Conservation (phyloP, 2,888 invertebrate species). For the Eledona agricola region DNA sequence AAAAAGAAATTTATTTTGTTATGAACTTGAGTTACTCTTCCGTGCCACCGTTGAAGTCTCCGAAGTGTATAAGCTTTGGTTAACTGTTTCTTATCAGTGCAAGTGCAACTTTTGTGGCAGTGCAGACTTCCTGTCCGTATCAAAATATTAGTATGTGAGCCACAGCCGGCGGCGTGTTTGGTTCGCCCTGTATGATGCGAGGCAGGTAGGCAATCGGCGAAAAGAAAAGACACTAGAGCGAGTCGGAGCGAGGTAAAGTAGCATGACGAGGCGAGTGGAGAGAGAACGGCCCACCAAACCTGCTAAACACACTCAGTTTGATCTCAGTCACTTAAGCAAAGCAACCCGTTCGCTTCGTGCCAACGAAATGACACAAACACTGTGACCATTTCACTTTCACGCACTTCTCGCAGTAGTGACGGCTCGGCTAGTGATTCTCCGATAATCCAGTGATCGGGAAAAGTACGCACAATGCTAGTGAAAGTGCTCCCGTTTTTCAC, state of each 20-base stretch:
- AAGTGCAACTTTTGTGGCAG: slow-evolving; percentile 1
- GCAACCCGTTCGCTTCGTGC: slow-evolving; percentile 28
- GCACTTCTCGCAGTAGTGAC: slow-evolving; percentile 17
- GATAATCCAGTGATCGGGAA: slow-evolving; percentile 9
- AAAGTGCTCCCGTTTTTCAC: slow-evolving; percentile 35
- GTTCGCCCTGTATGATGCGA: slow-evolving; percentile 7
- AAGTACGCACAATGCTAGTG: slow-evolving; percentile 22
- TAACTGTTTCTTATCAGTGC: too few species aligned
- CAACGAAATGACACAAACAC: slow-evolving; percentile 45
- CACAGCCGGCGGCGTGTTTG: slow-evolving; percentile 4
- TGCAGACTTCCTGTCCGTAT: too few species aligned
- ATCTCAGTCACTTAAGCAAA: slow-evolving; percentile 36
- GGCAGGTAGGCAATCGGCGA: slow-evolving; percentile 30
- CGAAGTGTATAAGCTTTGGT: too few species aligned
- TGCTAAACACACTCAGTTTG: slow-evolving; percentile 40
- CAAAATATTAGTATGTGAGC: too few species aligned
- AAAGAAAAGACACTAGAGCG: slow-evolving; percentile 19
- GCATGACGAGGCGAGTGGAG: slow-evolving; percentile 45
- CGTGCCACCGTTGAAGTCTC: too few species aligned
- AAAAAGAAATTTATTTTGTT: too few species aligned
- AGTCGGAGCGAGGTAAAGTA: slow-evolving; percentile 43
- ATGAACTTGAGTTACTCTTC: too few species aligned
- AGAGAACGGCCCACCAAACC: slow-evolving; percentile 35
- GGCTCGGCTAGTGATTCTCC: slow-evolving; percentile 14
- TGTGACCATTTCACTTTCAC: slow-evolving; percentile 48